A percentile compares a stretch with the other conserved stretches of the same genome.
Evolutionary conservation across 2,113 vertebrate species (phyloP).

Genomic region (Cephalopholis sonnerati): DNA sequence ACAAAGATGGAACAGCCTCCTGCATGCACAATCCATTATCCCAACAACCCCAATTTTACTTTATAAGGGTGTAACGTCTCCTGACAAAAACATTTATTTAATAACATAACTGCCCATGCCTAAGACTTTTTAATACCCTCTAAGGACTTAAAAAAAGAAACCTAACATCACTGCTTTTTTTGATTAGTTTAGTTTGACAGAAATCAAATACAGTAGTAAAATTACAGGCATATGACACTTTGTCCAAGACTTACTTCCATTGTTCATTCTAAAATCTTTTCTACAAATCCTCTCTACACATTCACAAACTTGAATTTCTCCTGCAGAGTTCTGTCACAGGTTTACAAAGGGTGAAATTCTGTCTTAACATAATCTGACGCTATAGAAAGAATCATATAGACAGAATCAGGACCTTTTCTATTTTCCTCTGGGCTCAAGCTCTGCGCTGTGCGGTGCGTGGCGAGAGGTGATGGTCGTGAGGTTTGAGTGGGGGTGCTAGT

Average conservation of each 20-base stretch:
- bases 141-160: neutral
- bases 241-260: no score
- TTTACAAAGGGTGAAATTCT: neutral
- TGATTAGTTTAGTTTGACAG: no score
- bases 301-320: neutral
- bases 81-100: neutral
- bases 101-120: neutral
- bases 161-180: no score
- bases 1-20: neutral
- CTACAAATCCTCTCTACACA: neutral
- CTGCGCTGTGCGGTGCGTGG: neutral
- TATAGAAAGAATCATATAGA: neutral
- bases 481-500: slow-evolving; percentile 39
- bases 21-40: neutral
- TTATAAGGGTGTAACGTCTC: neutral
- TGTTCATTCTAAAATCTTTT: neutral
- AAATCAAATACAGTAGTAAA: no score
- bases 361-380: neutral
- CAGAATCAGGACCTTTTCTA: neutral
- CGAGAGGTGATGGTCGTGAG: slow-evolving; percentile 40
- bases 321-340: neutral
- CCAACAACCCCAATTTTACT: neutral
- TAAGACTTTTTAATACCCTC: neutral
- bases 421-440: slow-evolving; percentile 14
- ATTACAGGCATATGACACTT: no score